Percentiles rank a stretch among this genome's conserved stretches.
phyloP scores from a whole-genome alignment of 2,797 vertebrate species.

The Schizopygopsis pylzovi region DNA sequence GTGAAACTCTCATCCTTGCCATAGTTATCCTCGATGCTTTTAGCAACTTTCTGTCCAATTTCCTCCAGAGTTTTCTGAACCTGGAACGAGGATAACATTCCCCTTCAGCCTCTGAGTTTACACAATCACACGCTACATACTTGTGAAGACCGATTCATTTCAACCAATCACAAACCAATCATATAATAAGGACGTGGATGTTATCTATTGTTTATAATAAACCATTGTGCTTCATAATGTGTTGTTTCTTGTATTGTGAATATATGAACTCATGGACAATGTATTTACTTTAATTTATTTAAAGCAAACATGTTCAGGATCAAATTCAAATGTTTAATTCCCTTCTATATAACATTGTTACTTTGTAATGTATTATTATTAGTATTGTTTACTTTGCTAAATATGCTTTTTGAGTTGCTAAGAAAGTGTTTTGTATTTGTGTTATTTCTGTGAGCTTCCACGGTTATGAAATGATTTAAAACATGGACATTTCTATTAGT shows the following conservation, averaged over 20 bases:
- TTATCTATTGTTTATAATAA: background rate
- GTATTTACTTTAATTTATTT: background rate
- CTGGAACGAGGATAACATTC: constrained; percentile 61
- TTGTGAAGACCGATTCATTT: background rate
- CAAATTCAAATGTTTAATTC: background rate
- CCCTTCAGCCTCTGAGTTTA: background rate
- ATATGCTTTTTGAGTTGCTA: background rate
- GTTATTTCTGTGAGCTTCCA: background rate
- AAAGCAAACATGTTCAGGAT: background rate
- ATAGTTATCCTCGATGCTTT: constrained; percentile 57
- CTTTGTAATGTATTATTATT: background rate
- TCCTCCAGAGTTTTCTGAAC: constrained; percentile 59
- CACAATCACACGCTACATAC: background rate
- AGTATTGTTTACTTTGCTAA: background rate
- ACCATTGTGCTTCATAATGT: background rate
- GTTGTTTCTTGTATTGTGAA: background rate
- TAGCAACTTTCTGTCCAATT: constrained; percentile 54
- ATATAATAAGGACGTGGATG: background rate
- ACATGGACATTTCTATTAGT: background rate
- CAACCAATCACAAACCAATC: background rate
- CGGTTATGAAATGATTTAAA: background rate
- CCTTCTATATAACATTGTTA: background rate
- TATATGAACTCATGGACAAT: background rate
- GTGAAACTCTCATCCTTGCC: constrained; percentile 51
- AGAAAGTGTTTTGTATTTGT: background rate